Evolutionary conservation across 2,113 vertebrate genomes (phyloP), one percentile per base, ranked within the genome.

Genomic region (Syngnathus floridae): DNA sequence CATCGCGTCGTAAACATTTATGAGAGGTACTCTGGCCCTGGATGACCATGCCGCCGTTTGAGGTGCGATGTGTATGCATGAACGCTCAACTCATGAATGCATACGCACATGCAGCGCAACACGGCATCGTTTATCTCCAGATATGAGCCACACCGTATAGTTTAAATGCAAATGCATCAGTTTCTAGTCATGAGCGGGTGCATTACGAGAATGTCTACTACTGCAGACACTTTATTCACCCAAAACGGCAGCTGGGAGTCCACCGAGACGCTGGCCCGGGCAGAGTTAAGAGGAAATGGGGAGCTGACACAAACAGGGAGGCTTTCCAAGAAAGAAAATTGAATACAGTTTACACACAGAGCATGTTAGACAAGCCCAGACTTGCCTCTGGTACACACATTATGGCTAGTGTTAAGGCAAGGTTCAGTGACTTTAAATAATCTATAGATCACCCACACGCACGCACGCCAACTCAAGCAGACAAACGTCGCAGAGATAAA

Each of bases 311-410:
- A 84, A 82, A 82, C 72, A 79, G 74, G 80, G 79, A 83, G 79
- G 63, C 71, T 58, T 71, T 87, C 86, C 84, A 89, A 84, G 80
- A 84, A 75, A 74, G 84, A 84, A 88, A 88, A 82, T 75, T 81
- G 75, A 81, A 77, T 75, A 68, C 69, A 76, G 77, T 88, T 87
- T 82, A 81, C 66, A 78, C 78, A 77, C 82, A n/a, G 45, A 77
- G 78, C 67, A 69, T 75, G 69, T 78, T 74, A 74, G 86, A 84
- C 91, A 90, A 86, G 90, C 74, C 90, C 87, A 85, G 90, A 86
- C 91, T 88, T 92, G 90, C 80, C 87, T 86, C 72, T 83, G 69
- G 45, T 70, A 59, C 71, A 72, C 61, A 77, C 69, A 77, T 84
- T 75, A 78, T 70, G 81, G 75, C 58, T 69, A 72, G 71, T 72